Base-by-base conservation (phyloP, 2,888 invertebrate species). In the Leucoma salicis region DNA sequence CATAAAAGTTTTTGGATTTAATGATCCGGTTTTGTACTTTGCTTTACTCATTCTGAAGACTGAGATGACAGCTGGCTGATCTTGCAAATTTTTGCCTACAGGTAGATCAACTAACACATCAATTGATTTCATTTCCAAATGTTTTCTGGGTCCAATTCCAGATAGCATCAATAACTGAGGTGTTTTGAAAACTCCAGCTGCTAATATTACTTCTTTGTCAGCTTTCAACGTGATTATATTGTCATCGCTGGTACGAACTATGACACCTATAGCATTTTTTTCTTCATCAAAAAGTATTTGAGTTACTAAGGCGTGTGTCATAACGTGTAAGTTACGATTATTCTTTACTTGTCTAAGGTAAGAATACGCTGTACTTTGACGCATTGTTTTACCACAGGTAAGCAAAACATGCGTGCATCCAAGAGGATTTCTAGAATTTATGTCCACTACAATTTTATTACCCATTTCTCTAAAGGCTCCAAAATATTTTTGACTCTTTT, bases 101-200 rank as follows among this genome's bases (percentile, higher is more conserved):
- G 84, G 77, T 5, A 82, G 63, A 47, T 90, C 73, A 12, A 69
- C 52, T 11, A 86, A 25, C 0, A 84, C 66, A 0, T 65, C 25
- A 13, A 90, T 88, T 2, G 67, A 64, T 6, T 79, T 61, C 0
- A 60, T 49, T 2, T 52, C 28, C 1, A 90, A 59, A 32, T 87
- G 78, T 0, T 67, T 41, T 28, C 48, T 63, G 0, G 90, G 90
- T 1, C 91, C 90, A 2, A 91, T 60, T 0, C 91, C 90, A 0
- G 90, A 91, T 0, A 90, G 61, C 76, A 90, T 82, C 0, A 91
- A 60, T 0, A 91, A 53, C 43, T 90, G 82, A 0, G 90, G 87
- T 0, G 87, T 78, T 42, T 84, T 83, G n/a, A 90, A 70, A 3
- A 75, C 63, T 5, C 90, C 90, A 1, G 82, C 86, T 1, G 86